Evolutionary conservation across 2,888 invertebrate genomes (phyloP), one percentile per base, ranked within the genome.

Genomic region (Trichogramma dendrolimi): DNA sequence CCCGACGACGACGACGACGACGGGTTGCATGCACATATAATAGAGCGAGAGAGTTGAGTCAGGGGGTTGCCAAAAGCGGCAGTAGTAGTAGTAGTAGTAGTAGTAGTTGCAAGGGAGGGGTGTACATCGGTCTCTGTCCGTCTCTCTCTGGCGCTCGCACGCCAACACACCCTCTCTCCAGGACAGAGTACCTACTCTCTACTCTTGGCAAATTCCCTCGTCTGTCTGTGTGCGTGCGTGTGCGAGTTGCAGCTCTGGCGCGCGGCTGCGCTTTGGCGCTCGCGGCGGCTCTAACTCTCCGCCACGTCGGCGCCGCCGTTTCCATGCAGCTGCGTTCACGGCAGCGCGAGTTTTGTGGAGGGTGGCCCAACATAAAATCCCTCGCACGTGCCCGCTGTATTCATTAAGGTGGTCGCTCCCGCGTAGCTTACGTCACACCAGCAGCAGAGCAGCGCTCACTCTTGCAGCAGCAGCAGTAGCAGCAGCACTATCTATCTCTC

Each of bases 351-450:
- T 46, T 55, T 62, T 52, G 63, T 61, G 50, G 63, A 70, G 69
- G 71, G 72, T 70, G 73, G 72, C 71, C 65, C 74, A 74, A 75
- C 77, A 78, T 78, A 78, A 78, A 78, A 78, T 78, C 77, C 73
- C 75, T 76, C 76, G 78, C 78, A 78, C 78, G 75, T 78, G 78
- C 77, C 77, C 75, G 78, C 72, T 76, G 76, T 78, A 76, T 75
- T 77, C 76, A 77, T 77, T 78, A 77, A 42, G 77, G 77, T 76
- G 77, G 73, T 76, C 76, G 75, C 74, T 73, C 74, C 72, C 76
- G 77, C 75, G 74, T 76, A 75, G 73, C 74, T 73, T 74, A 73
- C 73, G 55, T 43, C 49, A 14, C 8, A 47, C 44, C 39, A 41
- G 6, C 48, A 46, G 42, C 62, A 42, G 6, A 47, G 39, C 38